phyloP scores from a whole-genome alignment of 2,113 vertebrate species.

The Protomyctophum bolini region DNA sequence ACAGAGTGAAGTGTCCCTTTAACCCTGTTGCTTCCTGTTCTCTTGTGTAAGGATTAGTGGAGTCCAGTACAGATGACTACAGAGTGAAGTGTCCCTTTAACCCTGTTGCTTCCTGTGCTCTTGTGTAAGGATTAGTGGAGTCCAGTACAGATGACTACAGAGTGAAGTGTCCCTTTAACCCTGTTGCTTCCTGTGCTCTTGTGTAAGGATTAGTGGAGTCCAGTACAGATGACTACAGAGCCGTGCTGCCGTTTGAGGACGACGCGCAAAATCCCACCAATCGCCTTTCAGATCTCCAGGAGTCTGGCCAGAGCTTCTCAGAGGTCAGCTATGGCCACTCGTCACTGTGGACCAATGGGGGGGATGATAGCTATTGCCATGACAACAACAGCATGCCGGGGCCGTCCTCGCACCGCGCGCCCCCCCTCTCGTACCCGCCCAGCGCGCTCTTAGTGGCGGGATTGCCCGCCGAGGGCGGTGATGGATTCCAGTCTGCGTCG shows the following conservation, averaged over 20 bases:
- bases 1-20: too few relatives aligned
- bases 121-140: too few relatives aligned
- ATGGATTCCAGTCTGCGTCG: constrained; percentile 8
- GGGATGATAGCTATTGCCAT: constrained; percentile 18
- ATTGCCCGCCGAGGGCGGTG: constrained; percentile 9
- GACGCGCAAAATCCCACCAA: constrained; percentile 38
- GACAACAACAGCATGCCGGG: constrained; percentile 30
- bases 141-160: too few relatives aligned
- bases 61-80: too few relatives aligned
- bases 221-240: constrained; percentile 66
- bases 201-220: constrained; percentile 68
- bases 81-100: too few relatives aligned
- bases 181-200: neutral
- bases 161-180: too few relatives aligned
- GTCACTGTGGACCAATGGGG: constrained; percentile 56
- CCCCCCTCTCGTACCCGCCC: constrained; percentile 36
- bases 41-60: too few relatives aligned
- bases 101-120: too few relatives aligned
- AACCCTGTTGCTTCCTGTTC: too few relatives aligned
- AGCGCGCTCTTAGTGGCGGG: constrained; percentile 4
- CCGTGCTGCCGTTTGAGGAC: constrained; percentile 41
- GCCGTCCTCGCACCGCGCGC: constrained; percentile 48
- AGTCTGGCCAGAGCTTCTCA: constrained; percentile 52
- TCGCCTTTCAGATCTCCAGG: constrained; percentile 48
- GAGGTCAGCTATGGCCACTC: constrained; percentile 66